A percentile compares a stretch with the other conserved stretches of the same genome.
These are phyloP conservation scores for Orchesella cincta DNA, from an alignment of 1,140 invertebrate genomes.

Conservation along the genomic window DNA sequence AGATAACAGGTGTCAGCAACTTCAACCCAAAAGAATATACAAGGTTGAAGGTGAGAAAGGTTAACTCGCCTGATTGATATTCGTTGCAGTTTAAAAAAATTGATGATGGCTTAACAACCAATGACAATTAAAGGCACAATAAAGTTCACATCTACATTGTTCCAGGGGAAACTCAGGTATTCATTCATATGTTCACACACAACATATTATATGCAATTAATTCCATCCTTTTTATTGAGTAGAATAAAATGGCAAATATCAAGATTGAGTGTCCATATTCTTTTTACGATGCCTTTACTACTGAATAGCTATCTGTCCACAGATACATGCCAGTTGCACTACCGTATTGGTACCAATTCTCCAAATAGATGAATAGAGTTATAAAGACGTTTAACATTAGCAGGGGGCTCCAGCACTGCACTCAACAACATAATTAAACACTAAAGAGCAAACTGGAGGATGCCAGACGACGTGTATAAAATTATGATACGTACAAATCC, in stretches of 20 bases:
- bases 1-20: no score
- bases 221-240: not conserved
- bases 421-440: constrained; percentile 20
- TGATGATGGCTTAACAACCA: not conserved
- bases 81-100: not conserved
- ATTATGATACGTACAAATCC: constrained; percentile 8
- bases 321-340: no score
- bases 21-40: no score
- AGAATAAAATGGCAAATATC: constrained; percentile 6
- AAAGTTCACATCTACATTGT: not conserved
- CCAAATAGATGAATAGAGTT: constrained; percentile 20
- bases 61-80: no score
- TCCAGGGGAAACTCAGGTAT: not conserved
- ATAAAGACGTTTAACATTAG: constrained; percentile 1
- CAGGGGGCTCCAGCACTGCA: not conserved
- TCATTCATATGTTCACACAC: not conserved
- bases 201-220: not conserved
- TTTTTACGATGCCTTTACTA: no score
- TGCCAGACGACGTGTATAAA: constrained; percentile 15
- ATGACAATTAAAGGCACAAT: not conserved
- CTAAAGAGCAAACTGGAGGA: not conserved
- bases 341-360: no score
- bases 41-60: not conserved
- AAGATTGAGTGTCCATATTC: no score
- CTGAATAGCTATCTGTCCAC: no score